Base-by-base conservation (phyloP, 2,797 vertebrate genomes). In the Tenualosa thibaudeaui region DNA sequence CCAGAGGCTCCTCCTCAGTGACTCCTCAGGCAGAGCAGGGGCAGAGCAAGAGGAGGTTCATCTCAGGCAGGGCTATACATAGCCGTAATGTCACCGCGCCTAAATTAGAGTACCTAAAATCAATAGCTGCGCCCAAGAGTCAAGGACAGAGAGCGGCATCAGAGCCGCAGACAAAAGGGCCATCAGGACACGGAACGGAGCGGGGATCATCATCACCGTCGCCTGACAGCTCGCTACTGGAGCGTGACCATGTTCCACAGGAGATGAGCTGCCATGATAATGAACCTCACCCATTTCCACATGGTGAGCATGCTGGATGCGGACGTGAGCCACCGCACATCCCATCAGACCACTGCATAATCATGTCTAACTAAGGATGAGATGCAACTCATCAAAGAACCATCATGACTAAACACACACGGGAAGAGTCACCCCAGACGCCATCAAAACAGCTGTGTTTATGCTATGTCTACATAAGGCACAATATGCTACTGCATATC, bases 51-150 rank as follows among this genome's bases (percentile, higher is more conserved):
- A 68, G 62, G 62, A 68, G 62, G 62, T 26, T 68, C 31, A 22
- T 68, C 71, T 78, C 15, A 92, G 89, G 92, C 87, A 81, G 84
- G 87, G 60, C 92, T 92, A 92, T 89, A 92, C 89, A 92, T 92
- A 91, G 93, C 90, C 81, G 81, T 92, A 93, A 94, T 91, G 90
- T 89, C 89, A 87, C 90, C 37, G 53, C 75, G 86, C 92, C 90
- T 85, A 91, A 92, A 94, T 93, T 88, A 92, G 89, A 92, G 90
- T 88, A 82, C 13, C 37, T 85, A 51, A 88, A 91, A 95, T 95
- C 93, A 84, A 95, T 95, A 90, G 82, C 85, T 51, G 78, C 86
- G 87, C 86, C 13, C 87, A 81, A 87, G 88, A 89, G 88, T 89
- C 91, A 93, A 92, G 91, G 93, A 78, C 92, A 89, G 60, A 3